phyloP scores from a whole-genome alignment of 2,797 vertebrate genomes.

The Platalea minor region DNA sequence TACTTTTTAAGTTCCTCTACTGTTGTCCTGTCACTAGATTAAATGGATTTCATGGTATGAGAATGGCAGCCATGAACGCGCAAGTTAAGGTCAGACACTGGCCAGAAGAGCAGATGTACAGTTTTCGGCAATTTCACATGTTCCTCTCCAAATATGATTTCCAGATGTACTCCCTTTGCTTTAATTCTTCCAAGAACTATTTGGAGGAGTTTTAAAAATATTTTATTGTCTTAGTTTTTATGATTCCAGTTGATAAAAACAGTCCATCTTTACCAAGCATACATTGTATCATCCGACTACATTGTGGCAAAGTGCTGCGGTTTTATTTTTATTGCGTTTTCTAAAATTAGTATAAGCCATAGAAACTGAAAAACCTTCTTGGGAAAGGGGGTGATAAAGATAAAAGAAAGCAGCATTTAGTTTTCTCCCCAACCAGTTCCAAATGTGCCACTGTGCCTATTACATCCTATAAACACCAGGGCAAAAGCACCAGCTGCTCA shows the following conservation, averaged over 20 bases:
- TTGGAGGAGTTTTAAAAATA: slow-evolving; percentile 59
- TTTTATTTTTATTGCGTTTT: slow-evolving; percentile 66
- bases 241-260: slow-evolving; percentile 62
- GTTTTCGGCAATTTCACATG: slow-evolving; percentile 46
- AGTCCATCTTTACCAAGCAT: slow-evolving; percentile 52
- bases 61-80: neutral
- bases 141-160: slow-evolving; percentile 39
- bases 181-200: slow-evolving; percentile 66
- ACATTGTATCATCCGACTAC: slow-evolving; percentile 32
- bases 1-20: neutral
- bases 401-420: slow-evolving; percentile 73
- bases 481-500: slow-evolving; percentile 74
- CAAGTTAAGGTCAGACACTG: slow-evolving; percentile 1
- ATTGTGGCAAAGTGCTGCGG: slow-evolving; percentile 30
- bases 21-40: neutral
- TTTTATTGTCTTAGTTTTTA: slow-evolving; percentile 58
- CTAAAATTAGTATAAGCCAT: slow-evolving; percentile 74
- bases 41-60: neutral
- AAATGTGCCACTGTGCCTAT: slow-evolving; percentile 75
- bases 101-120: slow-evolving; percentile 36
- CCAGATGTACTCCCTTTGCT: slow-evolving; percentile 68
- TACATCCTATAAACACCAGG: slow-evolving; percentile 73
- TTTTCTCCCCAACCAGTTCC: slow-evolving; percentile 70
- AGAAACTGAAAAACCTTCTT: slow-evolving; percentile 67
- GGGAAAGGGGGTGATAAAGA: slow-evolving; percentile 72